Evolutionary conservation across 2,797 vertebrate species (phyloP).

Genomic region (Chelon auratus): DNA sequence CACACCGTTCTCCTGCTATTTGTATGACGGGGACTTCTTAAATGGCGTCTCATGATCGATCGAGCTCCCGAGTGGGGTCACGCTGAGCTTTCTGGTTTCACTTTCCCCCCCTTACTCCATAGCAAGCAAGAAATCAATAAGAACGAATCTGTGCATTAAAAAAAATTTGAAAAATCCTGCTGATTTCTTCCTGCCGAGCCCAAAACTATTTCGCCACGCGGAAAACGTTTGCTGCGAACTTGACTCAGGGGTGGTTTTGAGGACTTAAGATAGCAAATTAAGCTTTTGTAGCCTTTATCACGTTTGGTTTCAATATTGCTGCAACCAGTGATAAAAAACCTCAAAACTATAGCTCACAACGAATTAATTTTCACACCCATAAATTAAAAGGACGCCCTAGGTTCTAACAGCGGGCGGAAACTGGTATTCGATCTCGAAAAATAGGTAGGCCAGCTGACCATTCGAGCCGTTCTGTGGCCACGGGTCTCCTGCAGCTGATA

Average conservation of each 20-base stretch:
- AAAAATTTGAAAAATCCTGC: not conserved
- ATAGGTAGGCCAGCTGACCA: not conserved
- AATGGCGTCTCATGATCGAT: too few relatives aligned
- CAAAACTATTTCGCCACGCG: not conserved
- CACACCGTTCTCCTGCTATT: not conserved
- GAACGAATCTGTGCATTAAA: too few relatives aligned
- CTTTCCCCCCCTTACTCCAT: not conserved
- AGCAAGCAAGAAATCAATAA: not conserved
- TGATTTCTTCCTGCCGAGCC: not conserved
- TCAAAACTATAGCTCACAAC: too few relatives aligned
- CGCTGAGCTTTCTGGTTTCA: not conserved
- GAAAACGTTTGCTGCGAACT: too few relatives aligned
- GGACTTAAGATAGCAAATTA: too few relatives aligned
- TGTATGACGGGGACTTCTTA: not conserved
- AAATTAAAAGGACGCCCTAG: not conserved
- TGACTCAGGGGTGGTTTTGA: too few relatives aligned
- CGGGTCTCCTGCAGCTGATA: not conserved
- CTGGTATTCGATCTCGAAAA: not conserved
- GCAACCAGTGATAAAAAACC: too few relatives aligned
- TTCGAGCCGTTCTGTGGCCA: too few relatives aligned
- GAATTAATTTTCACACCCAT: too few relatives aligned
- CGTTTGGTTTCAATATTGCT: too few relatives aligned
- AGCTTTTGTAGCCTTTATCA: too few relatives aligned
- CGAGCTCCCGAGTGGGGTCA: not conserved
- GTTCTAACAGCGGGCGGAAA: too few relatives aligned